Evolutionary conservation across 2,113 vertebrate genomes (phyloP), one percentile per base, ranked within the genome.

Genomic region (Orthochromis malagaraziensis): DNA sequence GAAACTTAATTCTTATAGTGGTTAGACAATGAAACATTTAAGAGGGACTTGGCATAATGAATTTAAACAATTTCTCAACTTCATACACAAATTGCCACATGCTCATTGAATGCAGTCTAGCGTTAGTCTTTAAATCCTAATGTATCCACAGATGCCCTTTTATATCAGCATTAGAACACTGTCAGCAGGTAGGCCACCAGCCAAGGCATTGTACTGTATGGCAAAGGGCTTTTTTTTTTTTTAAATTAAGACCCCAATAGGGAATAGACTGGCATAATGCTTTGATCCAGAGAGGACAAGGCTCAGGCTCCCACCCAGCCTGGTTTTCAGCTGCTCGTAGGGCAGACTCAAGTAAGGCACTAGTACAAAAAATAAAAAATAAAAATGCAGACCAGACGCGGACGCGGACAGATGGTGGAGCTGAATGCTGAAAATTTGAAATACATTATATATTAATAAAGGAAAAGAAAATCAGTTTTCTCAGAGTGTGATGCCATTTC

Each of bases 301-400:
- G 86, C 90, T 89, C 87, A 88, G 90, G 89, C 88, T 89, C 86
- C 87, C 87, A 90, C 86, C 90, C 79, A 89, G 91, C 88, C 91
- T 89, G 85, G 86, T 90, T 75, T 87, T 88, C 90, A 91, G 87
- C 94, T 90, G 93, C 92, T 93, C 54, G 79, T 90, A 91, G 85
- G 87, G 83, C 94, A 94, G 93, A 92, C 94, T 95, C 94, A 90
- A 95, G 87, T 97, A 97, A 97, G 97, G 97, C 97, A 97, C 96
- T 96, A 96, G 87, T 94, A 96, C 92, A 95, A 90, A 68, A 38
- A 65, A 38, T 2, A 35, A n/a, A 35, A 38, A n/a, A 35, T 7
- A 65, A 13, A 38, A 88, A 95, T 91, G 93, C 95, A 95, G 95
- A 93, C 90, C 94, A 92, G 91, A 96, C 90, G 88, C 84, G 86